phyloP scores from a whole-genome alignment of 1,140 invertebrate genomes.

The Chironomus striatipennis region DNA sequence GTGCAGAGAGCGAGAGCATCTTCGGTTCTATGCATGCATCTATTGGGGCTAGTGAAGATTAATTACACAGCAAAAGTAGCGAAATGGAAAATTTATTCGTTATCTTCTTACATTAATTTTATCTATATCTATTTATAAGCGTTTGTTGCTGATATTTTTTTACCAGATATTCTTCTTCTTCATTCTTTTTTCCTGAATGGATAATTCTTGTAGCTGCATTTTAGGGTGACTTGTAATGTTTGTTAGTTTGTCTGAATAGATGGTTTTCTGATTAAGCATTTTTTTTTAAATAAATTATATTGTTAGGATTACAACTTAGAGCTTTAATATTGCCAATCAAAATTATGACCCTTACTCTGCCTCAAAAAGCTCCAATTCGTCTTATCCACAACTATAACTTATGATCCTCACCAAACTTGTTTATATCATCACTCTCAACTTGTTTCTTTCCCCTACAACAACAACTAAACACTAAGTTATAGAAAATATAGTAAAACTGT shows the following conservation, averaged over 20 bases:
- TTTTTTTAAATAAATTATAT: too few species aligned
- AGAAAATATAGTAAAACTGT: not conserved
- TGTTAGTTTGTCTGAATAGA: too few species aligned
- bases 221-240: too few species aligned
- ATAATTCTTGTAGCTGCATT: too few species aligned
- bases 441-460: not conserved
- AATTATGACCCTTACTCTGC: too few species aligned
- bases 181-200: not conserved
- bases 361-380: too few species aligned
- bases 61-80: constrained; percentile 8
- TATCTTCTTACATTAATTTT: constrained; percentile 2
- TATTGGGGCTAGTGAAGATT: constrained; percentile 7
- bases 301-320: too few species aligned
- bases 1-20: not conserved
- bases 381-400: too few species aligned
- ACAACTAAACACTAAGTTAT: not conserved
- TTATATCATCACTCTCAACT: not conserved
- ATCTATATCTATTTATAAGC: constrained; percentile 9
- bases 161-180: not conserved
- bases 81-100: constrained; percentile 14
- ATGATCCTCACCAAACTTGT: too few species aligned
- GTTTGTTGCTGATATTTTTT: not conserved
- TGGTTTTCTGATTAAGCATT: too few species aligned
- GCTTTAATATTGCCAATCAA: too few species aligned
- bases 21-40: not conserved